Evolutionary conservation across 2,797 vertebrate species (phyloP), one percentile per base, ranked within the genome.

Genomic region (Ara ararauna): DNA sequence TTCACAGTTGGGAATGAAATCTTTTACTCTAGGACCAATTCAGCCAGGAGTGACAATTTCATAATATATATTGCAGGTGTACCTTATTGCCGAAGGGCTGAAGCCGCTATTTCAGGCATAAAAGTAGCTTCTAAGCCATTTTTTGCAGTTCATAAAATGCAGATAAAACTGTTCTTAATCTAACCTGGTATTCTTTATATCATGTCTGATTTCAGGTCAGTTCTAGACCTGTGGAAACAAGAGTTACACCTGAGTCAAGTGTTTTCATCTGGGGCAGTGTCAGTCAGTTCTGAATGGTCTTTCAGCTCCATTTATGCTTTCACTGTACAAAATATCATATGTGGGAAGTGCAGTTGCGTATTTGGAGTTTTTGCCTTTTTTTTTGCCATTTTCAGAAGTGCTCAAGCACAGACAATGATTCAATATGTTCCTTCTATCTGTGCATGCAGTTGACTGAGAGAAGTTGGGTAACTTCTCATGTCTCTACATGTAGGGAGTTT

Each of bases 41-140:
- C 82, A 84, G 87, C 67, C 74, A 79, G 76, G 44, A 91, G 74
- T 91, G 74, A 93, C 85, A 88, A 44, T 88, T 88, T 90, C 44
- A 30, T 81, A 38, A 66, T 78, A 34, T 24, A 48, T 78, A 36
- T 60, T 70, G 66, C 80, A 90, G 61, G 60, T 88, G 70, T 88
- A 36, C 36, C 32, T 86, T 66, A 40, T 45, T 84, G 50, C 19
- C 74, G 48, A 70, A 61, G 64, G 70, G 19, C 51, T 90, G 66
- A 78, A 62, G 34, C 11, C 81, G 76, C 9, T 71, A 60, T 95
- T 94, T 88, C 40, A 45, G 26, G 16, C 56, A 67, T 62, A 42
- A 50, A 84, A 78, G 40, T 61, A 65, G 51, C 14, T 91, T 85
- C 30, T 84, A 54, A 54, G 58, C 26, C 15, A 27, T 84, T 81